phyloP scores from a whole-genome alignment of 2,888 invertebrate species.

The Nymphalis polychloros region DNA sequence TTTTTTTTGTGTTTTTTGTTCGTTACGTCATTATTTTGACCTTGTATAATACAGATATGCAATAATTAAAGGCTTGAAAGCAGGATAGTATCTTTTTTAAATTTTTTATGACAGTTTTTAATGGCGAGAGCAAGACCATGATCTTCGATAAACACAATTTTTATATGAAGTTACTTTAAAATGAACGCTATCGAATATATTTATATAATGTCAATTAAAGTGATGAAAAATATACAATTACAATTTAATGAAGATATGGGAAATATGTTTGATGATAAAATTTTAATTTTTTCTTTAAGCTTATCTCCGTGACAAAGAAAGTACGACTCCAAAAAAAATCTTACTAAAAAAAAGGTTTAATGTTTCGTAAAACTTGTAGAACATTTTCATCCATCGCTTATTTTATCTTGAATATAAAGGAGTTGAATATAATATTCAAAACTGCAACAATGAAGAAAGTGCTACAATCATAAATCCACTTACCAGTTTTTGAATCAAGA shows the following conservation, averaged over 20 bases:
- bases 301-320: too few species aligned
- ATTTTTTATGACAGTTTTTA: background rate
- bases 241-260: too few species aligned
- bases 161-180: too few species aligned
- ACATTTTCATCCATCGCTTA: background rate
- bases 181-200: too few species aligned
- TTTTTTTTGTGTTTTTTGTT: background rate
- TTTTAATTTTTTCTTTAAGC: too few species aligned
- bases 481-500: slow-evolving; percentile 71
- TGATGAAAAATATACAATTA: too few species aligned
- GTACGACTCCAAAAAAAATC: background rate
- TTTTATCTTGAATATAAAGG: slow-evolving; percentile 5
- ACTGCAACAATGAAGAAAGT: slow-evolving; percentile 56
- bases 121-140: background rate
- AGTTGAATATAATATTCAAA: slow-evolving; percentile 22
- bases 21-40: slow-evolving; percentile 20
- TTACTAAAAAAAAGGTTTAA: too few species aligned
- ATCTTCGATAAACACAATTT: too few species aligned
- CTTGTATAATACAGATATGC: background rate
- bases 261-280: too few species aligned
- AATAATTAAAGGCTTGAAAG: background rate
- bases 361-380: background rate
- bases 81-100: too few species aligned
- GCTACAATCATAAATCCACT: slow-evolving; percentile 49
- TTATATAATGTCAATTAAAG: too few species aligned